phyloP scores from a whole-genome alignment of 2,113 vertebrate genomes.

The Crypturellus undulatus region DNA sequence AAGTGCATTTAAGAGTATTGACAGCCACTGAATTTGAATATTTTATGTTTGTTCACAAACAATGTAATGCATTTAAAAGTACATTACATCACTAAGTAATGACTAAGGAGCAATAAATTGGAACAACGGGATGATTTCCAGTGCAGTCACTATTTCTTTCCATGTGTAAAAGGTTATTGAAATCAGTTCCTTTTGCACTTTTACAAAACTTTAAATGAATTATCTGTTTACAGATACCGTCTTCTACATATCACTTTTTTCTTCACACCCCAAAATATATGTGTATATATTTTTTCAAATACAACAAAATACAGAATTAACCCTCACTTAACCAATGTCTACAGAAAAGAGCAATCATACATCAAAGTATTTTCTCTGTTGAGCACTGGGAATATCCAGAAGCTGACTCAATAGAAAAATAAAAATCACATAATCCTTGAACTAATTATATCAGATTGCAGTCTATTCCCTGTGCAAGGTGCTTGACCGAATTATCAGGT shows the following conservation, averaged over 20 bases:
- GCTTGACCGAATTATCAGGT: background rate
- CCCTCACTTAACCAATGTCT: background rate
- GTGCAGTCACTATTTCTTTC: background rate
- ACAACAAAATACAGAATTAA: background rate
- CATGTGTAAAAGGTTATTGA: background rate
- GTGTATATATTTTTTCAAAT: background rate
- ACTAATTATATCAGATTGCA: background rate
- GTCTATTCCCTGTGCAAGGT: background rate
- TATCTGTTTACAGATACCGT: background rate
- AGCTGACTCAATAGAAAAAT: background rate
- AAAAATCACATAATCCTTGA: background rate
- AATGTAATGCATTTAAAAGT: background rate
- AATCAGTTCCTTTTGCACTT: background rate
- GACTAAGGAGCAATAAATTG: background rate
- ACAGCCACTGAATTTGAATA: background rate
- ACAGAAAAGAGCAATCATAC: background rate
- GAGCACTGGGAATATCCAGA: background rate
- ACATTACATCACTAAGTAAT: background rate
- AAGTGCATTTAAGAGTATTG: background rate
- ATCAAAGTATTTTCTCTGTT: background rate
- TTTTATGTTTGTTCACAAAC: background rate
- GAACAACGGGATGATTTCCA: background rate
- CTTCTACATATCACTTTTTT: background rate
- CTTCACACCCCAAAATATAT: background rate
- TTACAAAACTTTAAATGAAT: background rate